Conservation (phyloP, 2,797 vertebrate species). For the Vireo griseus region DNA sequence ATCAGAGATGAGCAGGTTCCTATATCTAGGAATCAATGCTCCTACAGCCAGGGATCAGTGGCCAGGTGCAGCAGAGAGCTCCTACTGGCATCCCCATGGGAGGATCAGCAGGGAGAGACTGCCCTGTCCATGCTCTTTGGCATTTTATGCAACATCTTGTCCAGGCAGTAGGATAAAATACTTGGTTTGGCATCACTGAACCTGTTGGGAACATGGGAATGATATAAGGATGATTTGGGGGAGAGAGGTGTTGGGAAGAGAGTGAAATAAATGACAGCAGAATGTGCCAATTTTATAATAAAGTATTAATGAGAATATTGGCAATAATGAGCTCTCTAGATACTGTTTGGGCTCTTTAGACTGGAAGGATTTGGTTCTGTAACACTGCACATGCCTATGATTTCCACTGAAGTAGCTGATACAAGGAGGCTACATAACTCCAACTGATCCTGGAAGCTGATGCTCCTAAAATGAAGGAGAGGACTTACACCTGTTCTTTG, state of each 20-base stretch:
- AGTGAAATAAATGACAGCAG: neutral
- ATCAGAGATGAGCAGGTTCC: neutral
- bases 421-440: neutral
- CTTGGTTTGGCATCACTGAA: neutral
- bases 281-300: neutral
- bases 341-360: neutral
- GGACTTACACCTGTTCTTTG: constrained; percentile 54
- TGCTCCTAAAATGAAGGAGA: neutral
- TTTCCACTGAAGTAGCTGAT: neutral
- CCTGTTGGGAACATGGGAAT: neutral
- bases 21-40: neutral
- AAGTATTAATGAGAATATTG: neutral
- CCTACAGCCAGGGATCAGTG: neutral
- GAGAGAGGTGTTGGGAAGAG: neutral
- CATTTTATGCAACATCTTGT: neutral
- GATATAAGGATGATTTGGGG: neutral
- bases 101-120: neutral
- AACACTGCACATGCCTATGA: neutral
- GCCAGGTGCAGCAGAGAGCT: neutral
- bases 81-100: neutral
- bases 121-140: neutral
- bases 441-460: neutral
- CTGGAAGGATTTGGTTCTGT: neutral
- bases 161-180: neutral
- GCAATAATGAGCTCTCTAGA: neutral